Evolutionary conservation across 2,113 vertebrate genomes (phyloP), one percentile per base, ranked within the genome.

Genomic region (Leptosomus discolor): DNA sequence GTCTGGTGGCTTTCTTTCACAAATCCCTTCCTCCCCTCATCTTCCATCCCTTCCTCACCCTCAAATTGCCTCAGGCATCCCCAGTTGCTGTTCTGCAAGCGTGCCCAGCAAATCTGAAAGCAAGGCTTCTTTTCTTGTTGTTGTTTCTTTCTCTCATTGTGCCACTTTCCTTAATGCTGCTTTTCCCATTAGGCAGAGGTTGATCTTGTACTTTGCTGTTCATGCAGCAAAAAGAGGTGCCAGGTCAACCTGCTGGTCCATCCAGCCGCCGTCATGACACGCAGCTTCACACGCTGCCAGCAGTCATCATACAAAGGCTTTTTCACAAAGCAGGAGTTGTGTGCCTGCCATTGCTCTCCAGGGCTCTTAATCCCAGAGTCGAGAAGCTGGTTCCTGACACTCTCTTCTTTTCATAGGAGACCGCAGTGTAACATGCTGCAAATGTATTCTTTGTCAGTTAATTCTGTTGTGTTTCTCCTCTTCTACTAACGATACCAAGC

Each of bases 341-440:
- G 54, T 0, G 3, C 57, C 56, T 37, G 81, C 57, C 0, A 0
- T 2, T 32, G 27, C 79, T 58, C 29, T n/a, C 32, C 0, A 0
- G 60, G 34, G 17, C 64, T 57, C 18, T 34, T 65, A 41, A 77
- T 63, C 65, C 34, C 6, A 0, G 22, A 41, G 9, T 51, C 1
- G 4, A 56, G 75, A 87, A 65, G 58, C 75, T 26, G 9, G 30
- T 54, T 87, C 56, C 82, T 58, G 63, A n/a, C 36, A 4, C 67
- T 3, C n/a, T 11, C 37, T n/a, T 20, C 27, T 51, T 65, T 57
- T 50, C 0, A 0, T 43, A 48, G 56, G 30, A 39, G 24, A 14
- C 15, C 0, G 0, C 61, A 11, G 77, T 2, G 43, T 65, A 67
- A 20, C 43, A 3, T 1, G 2, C 45, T 77, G 71, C 19, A 37